Base-by-base conservation (phyloP, 2,888 invertebrate genomes). In the Cryptus viduatorius region DNA sequence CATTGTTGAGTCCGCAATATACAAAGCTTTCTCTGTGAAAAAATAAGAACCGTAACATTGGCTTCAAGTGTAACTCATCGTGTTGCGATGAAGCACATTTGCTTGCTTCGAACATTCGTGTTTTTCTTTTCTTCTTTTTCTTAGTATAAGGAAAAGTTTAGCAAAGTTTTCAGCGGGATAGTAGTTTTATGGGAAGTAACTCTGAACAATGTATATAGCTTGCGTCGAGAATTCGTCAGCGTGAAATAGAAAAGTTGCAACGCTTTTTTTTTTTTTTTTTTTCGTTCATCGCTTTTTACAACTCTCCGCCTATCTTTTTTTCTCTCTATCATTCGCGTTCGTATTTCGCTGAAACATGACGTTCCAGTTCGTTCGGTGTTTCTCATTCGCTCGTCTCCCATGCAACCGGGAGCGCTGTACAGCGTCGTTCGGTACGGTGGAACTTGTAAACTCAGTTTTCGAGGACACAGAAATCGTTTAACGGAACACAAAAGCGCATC, bases 381-480 rank as follows among this genome's bases (percentile, higher is more conserved):
- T 64, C 48, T 48, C 46, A 29, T 65, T 31, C 46, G 16, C 61
- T 50, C 64, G 19, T 14, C 37, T 64, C 37, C 37, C n/a, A 24
- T 29, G 48, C 48, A 44, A 46, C 42, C n/a, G 46, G 59, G 44
- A 14, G 65, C 44, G 31, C 46, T 37, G 24, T 46, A 37, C 44
- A 7, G 14, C 59, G 24, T 14, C 44, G 29, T 31, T 14, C 24
- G 24, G 64, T 64, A 44, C 46, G 44, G 46, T 31, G 64, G 31
- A 75, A 75, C 64, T 75, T 65, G 75, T 46, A 73, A 73, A 73
- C 73, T 73, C 73, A 73, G 75, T 75, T 75, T 75, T 65, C 65
- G 75, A 50, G 61, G 31, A 64, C 64, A 64, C 64, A 64, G 75
- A 31, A 75, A 75, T 64, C 75, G 64, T 64, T 75, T 65, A 61